Evolutionary conservation across 2,888 invertebrate genomes (phyloP), one percentile per base, ranked within the genome.

Genomic region (Fabriciana adippe): DNA sequence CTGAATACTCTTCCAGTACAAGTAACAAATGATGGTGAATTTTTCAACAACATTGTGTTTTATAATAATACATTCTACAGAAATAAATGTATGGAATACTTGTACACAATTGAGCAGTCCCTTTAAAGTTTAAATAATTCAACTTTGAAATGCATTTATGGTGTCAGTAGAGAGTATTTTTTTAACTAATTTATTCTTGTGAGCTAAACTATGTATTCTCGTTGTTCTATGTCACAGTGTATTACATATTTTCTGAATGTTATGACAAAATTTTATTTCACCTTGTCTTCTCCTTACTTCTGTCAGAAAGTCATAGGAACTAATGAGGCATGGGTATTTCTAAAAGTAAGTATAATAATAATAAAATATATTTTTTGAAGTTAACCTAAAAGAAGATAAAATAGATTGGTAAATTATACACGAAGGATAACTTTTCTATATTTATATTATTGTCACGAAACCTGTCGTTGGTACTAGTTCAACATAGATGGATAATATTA

Each of bases 81-180:
- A 79, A 88, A 91, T 77, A 86, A 93, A 88, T 85, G 93, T 93
- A 73, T 95, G 94, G 86, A 96, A 94, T 92, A 94, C 94, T 76
- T 91, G 62, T 75, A 79, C 50, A 82, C 79, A 63, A 88, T 91
- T 73, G 85, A 88, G 73, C 85, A 85, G 74, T 79, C 78, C 69
- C 78, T 89, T 66, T 88, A 81, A 86, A 78, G 55, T 60, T 59
- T 69, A 60, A 54, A 60, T 48, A 66, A 50, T 64, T 66, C 54
- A 60, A 70, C 35, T 66, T 68, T 73, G 59, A 71, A 66, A 71
- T 55, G 66, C 54, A 68, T 72, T 68, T 68, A 66, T 60, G 60
- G 55, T 64, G 57, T 73, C 66, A 55, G 72, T 77, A 77, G 71
- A 74, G 31, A 73, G 65, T 78, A 78, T 79, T 76, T 79, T 78